phyloP scores from a whole-genome alignment of 1,140 invertebrate genomes.

The Rhysida immarginata region DNA sequence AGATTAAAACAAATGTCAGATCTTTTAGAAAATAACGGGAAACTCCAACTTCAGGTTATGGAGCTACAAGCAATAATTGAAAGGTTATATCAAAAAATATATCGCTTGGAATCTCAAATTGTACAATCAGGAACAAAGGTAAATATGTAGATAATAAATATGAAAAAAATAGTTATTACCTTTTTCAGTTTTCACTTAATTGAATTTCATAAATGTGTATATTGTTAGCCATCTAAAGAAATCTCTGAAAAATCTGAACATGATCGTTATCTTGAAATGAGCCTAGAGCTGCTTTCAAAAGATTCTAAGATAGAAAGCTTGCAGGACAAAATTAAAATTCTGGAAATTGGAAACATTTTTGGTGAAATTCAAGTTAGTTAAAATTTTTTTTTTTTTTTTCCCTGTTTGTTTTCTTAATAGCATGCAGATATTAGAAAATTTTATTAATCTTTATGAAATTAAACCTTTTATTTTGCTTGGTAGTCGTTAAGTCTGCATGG shows the following conservation, averaged over 20 bases:
- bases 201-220: too few relatives aligned
- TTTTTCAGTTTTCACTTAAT: too few relatives aligned
- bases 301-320: constrained; percentile 1
- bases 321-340: neutral
- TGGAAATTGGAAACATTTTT: neutral
- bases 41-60: neutral
- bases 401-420: neutral
- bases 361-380: neutral
- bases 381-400: neutral
- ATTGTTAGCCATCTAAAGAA: too few relatives aligned
- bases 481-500: neutral
- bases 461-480: neutral
- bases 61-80: neutral
- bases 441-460: neutral
- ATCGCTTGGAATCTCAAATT: too few relatives aligned
- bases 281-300: neutral
- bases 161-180: too few relatives aligned
- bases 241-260: neutral
- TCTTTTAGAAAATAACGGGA: neutral
- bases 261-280: neutral
- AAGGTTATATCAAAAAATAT: too few relatives aligned
- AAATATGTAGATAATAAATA: too few relatives aligned
- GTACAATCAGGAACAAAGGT: too few relatives aligned
- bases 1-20: neutral
- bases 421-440: neutral